These are phyloP conservation scores for Phaethon lepturus DNA, from an alignment of 2,113 vertebrate genomes.

Conservation along the genomic window DNA sequence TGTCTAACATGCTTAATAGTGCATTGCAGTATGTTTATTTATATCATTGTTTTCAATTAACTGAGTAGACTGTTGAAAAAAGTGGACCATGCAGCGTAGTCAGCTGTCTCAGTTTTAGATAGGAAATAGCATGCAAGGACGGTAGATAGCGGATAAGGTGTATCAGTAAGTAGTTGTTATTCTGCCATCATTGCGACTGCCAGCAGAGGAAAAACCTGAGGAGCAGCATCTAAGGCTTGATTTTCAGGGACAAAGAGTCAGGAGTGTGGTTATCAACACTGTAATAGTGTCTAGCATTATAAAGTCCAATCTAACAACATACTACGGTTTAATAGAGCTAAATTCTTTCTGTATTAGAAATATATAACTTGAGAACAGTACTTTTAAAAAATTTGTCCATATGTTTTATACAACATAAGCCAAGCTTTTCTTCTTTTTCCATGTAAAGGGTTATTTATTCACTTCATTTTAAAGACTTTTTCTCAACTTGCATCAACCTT, in stretches of 20 bases:
- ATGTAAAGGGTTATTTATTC: not conserved
- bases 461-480: not conserved
- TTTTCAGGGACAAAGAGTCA: not conserved
- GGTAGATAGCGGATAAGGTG: not conserved
- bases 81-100: not conserved
- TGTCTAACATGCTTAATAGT: not conserved
- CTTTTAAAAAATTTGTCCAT: not conserved
- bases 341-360: not conserved
- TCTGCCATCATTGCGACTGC: not conserved
- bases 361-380: not conserved
- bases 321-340: not conserved
- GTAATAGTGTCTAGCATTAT: not conserved
- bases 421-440: not conserved
- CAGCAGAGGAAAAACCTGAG: not conserved
- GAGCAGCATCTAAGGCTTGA: not conserved
- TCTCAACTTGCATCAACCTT: not conserved
- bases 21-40: not conserved
- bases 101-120: not conserved
- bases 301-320: not conserved
- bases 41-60: not conserved
- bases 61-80: not conserved
- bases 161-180: not conserved
- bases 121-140: not conserved
- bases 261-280: not conserved
- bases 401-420: not conserved